phyloP scores from a whole-genome alignment of 2,888 invertebrate genomes.

The Drosophila monieri region DNA sequence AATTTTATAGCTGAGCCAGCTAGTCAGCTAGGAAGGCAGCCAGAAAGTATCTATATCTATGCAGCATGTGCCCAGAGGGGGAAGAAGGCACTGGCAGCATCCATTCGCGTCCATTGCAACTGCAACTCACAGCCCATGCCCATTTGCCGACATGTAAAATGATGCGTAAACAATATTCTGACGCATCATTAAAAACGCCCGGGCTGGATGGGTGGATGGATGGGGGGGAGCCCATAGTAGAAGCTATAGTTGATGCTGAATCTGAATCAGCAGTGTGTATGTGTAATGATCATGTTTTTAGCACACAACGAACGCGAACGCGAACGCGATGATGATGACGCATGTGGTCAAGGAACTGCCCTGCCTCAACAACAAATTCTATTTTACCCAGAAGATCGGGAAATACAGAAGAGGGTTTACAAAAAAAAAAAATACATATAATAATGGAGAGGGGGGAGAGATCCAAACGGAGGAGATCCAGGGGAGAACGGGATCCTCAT shows the following conservation, averaged over 20 bases:
- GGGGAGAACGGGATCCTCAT: conserved; percentile 50
- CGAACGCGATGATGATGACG: conserved; percentile 75
- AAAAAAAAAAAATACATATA: not conserved
- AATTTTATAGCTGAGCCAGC: conserved; percentile 53
- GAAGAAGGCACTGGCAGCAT: not conserved
- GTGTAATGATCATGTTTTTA: conserved; percentile 55
- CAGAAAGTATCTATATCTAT: conserved; percentile 17
- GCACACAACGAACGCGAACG: conserved; percentile 69
- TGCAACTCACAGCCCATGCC: conserved; percentile 20
- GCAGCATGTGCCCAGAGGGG: conserved; percentile 24
- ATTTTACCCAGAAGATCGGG: conserved; percentile 46
- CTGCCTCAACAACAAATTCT: conserved; percentile 71
- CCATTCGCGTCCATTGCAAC: conserved; percentile 20
- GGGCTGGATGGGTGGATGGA: conserved; percentile 41
- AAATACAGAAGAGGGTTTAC: not conserved
- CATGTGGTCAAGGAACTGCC: conserved; percentile 63
- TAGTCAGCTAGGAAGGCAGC: not conserved
- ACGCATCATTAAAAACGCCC: conserved; percentile 78
- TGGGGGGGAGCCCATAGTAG: not conserved
- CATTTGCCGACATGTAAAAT: conserved; percentile 76
- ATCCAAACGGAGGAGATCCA: not conserved
- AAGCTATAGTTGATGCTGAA: conserved; percentile 29
- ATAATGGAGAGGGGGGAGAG: conserved; percentile 2
- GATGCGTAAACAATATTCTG: conserved; percentile 80
- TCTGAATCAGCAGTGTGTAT: conserved; percentile 37